Conservation (phyloP, 2,888 invertebrate genomes). For the Synanthedon formicaeformis region DNA sequence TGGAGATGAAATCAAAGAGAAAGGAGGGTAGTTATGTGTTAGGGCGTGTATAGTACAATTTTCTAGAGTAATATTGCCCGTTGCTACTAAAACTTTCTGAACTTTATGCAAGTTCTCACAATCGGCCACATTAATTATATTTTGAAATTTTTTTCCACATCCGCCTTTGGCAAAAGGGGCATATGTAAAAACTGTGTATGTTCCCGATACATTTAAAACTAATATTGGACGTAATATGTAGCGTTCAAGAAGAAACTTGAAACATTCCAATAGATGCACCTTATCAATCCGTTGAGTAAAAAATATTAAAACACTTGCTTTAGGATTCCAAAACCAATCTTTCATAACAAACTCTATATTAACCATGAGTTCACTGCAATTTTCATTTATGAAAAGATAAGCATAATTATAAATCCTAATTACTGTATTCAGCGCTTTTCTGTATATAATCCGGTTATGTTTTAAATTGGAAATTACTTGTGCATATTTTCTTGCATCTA, state of each 20-base stretch:
- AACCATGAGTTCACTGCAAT: background rate
- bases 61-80: conserved; percentile 1
- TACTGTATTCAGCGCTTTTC: background rate
- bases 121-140: conserved; percentile 6
- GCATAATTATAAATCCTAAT: background rate
- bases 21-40: conserved; percentile 6
- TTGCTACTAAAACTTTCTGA: conserved; percentile 1
- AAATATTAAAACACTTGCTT: background rate
- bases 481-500: background rate
- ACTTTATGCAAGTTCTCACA: conserved; percentile 3
- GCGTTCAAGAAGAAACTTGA: background rate
- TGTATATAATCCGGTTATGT: background rate
- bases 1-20: conserved; percentile 2
- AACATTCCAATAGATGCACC: background rate
- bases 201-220: background rate
- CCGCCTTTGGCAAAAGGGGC: conserved; percentile 7
- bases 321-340: background rate
- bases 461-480: background rate
- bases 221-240: background rate
- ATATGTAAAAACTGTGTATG: conserved; percentile 5
- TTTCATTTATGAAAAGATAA: background rate
- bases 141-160: conserved; percentile 7
- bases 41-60: conserved; percentile 5
- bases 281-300: background rate
- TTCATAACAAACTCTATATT: background rate